Evolutionary conservation across 2,888 invertebrate species (phyloP).

Genomic region (Heliconius hortense): DNA sequence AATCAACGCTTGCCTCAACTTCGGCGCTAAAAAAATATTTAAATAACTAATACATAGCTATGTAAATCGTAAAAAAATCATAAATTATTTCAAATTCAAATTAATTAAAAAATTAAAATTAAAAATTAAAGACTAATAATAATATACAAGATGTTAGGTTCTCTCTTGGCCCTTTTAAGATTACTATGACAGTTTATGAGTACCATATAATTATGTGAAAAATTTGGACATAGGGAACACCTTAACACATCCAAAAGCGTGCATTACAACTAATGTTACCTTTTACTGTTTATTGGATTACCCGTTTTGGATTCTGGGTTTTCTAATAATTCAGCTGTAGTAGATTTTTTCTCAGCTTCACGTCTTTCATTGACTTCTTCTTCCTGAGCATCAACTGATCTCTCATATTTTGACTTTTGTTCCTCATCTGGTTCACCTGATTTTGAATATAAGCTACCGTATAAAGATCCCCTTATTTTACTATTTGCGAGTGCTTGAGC

Average conservation of each 20-base stretch:
- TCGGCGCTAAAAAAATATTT: not conserved
- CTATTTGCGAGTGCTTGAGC: conserved; percentile 14
- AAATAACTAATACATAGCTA: not conserved
- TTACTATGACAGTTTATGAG: not conserved
- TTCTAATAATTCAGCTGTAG: not conserved
- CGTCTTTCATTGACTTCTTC: not conserved
- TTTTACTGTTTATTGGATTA: not conserved
- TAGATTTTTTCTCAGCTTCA: not conserved
- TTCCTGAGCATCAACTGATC: conserved; percentile 1
- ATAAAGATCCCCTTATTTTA: not conserved
- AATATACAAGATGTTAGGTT: too few relatives aligned
- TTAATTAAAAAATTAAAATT: too few relatives aligned
- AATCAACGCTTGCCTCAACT: not conserved
- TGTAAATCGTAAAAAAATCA: too few relatives aligned
- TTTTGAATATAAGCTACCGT: not conserved
- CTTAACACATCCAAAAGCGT: not conserved
- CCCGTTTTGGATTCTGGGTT: not conserved
- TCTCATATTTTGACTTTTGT: not conserved
- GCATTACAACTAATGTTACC: not conserved
- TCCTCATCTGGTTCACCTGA: not conserved
- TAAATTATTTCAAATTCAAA: too few relatives aligned
- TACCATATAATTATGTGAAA: too few relatives aligned
- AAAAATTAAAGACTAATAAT: too few relatives aligned
- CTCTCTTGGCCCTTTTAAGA: too few relatives aligned
- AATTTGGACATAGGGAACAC: too few relatives aligned